These are phyloP conservation scores for Leptopilina boulardi DNA, from an alignment of 1,140 invertebrate species.

Conservation along the genomic window DNA sequence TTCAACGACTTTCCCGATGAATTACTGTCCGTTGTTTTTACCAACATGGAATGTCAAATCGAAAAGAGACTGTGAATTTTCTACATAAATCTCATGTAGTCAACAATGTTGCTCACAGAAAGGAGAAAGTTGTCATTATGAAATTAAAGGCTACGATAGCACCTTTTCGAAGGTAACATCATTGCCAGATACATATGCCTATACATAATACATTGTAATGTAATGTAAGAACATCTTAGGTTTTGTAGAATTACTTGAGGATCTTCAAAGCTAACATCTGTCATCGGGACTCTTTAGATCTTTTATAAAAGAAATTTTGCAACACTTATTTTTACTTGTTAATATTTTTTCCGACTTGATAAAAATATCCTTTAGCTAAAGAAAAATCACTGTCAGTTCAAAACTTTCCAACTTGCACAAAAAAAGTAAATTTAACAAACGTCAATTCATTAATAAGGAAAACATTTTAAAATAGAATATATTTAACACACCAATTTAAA, in stretches of 20 bases:
- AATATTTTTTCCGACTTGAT: neutral
- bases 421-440: neutral
- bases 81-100: slow-evolving; percentile 45
- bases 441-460: neutral
- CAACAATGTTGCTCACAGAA: slow-evolving; percentile 47
- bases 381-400: neutral
- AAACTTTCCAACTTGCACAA: slow-evolving; percentile 2
- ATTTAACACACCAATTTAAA: no score
- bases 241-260: slow-evolving; percentile 37
- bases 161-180: slow-evolving; percentile 54
- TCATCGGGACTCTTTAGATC: slow-evolving; percentile 3
- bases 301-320: slow-evolving; percentile 10
- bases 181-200: slow-evolving; percentile 42
- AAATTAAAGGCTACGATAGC: slow-evolving; percentile 63
- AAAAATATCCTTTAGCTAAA: neutral
- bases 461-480: neutral
- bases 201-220: slow-evolving; percentile 4
- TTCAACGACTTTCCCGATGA: slow-evolving; percentile 19
- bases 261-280: slow-evolving; percentile 38
- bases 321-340: slow-evolving; percentile 12
- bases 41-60: slow-evolving; percentile 19
- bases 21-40: neutral
- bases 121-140: slow-evolving; percentile 68
- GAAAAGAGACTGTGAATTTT: slow-evolving; percentile 25
- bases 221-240: neutral